Base-by-base conservation (phyloP, 2,888 invertebrate genomes). In the Oeneis ivallda region DNA sequence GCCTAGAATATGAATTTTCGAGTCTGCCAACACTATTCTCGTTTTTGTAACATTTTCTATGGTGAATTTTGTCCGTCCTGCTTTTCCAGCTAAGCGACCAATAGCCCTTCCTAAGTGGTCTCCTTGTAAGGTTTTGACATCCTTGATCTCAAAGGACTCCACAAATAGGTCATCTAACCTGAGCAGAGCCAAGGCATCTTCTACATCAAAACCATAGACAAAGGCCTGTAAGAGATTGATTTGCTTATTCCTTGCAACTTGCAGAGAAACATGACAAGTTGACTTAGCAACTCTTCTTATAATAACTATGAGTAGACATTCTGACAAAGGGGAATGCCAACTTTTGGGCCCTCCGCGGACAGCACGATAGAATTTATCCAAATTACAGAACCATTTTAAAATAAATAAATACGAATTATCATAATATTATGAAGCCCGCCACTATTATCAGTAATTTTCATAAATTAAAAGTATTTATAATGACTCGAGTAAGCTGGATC, bases 11-110 rank as follows among this genome's bases (percentile, higher is more conserved):
- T 99, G 99, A 71, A 99, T 96, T 93, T 98, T 98, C 26, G 96
- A 95, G 81, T 99, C 99, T 19, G 99, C 99, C 69, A 99, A 91
- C 32, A 99, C 98, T 80, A 99, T 98, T 82, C 99, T 94, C 0
- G 99, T 99, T 92, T 98, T 99, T 0, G 99, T 99, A 0, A 97
- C 98, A 87, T 99, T 99, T 92, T 99, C 99, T 77, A 99, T 99
- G 0, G 99, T 98, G 81, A 97, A 98, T 84, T 99, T 99, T 1
- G 99, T 99, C 69, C 98, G 94, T 32, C 99, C 99, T 26, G 98
- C 97, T 92, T 99, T 99, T 0, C 99, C 99, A 1, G 99, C 99
- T 47, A 99, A 92, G 65, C 99, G 93, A n/a, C 98, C 99, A 74
- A 99, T 97, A 0, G 99, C 99, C 79, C 99, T 93, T 17, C 98